Conservation (phyloP, 2,888 invertebrate genomes). For the Zaprionus bogoriensis region DNA sequence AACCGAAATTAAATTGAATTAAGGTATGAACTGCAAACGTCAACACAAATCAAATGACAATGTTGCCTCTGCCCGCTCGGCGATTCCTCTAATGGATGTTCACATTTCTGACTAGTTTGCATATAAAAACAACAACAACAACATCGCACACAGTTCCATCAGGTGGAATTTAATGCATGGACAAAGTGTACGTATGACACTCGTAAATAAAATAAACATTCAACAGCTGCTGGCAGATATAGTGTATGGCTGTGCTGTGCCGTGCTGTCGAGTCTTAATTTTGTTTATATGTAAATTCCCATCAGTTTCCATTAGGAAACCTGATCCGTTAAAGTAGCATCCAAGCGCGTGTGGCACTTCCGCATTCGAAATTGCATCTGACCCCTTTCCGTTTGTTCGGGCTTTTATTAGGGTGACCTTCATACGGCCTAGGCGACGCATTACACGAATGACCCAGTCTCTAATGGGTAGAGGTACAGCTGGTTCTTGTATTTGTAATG, state of each 20-base stretch:
- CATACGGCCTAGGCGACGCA: too few species aligned
- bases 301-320: constrained; percentile 13
- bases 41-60: constrained; percentile 73
- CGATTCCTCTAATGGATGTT: constrained; percentile 16
- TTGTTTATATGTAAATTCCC: constrained; percentile 11
- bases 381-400: constrained; percentile 2
- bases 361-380: constrained; percentile 35
- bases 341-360: constrained; percentile 33
- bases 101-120: constrained; percentile 16
- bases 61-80: constrained; percentile 33
- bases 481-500: too few species aligned
- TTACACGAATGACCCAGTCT: too few species aligned
- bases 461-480: too few species aligned
- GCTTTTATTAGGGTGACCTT: too few species aligned
- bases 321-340: constrained; percentile 26
- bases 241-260: constrained; percentile 3
- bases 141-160: constrained; percentile 20
- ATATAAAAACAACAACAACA: constrained; percentile 15
- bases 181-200: constrained; percentile 7
- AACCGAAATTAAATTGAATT: constrained; percentile 67
- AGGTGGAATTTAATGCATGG: constrained; percentile 40
- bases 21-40: constrained; percentile 70
- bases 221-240: constrained; percentile 8
- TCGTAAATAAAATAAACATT: constrained; percentile 22
- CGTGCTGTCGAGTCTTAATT: background rate